Evolutionary conservation across 2,113 vertebrate genomes (phyloP), one percentile per base, ranked within the genome.

Genomic region (Pseudonaja textilis): DNA sequence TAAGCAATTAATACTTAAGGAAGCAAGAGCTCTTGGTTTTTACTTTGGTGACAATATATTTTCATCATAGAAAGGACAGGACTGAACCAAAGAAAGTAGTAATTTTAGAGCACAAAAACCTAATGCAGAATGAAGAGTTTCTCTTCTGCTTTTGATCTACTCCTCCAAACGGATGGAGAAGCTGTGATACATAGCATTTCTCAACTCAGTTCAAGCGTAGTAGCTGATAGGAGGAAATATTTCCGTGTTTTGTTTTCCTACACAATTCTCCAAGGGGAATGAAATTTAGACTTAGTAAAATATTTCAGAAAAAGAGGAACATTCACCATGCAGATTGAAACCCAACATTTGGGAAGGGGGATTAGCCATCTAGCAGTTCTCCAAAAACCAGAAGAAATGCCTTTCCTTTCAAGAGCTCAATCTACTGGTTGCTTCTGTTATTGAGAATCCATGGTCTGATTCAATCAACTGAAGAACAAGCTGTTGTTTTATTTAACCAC

Each of bases 1-100:
- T n/a, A 96, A 91, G 54, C 39, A 14, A 89, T 96, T 93, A 91
- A 95, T 89, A 95, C 14, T 0, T 45, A 93, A 90, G 25, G 45
- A 55, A 45, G 91, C 22, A 94, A 39, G 85, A 93, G 56, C 45
- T 74, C 25, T 91, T 92, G 94, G 93, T 92, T 93, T 86, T 11
- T 9, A 1, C 55, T 64, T 88, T 64, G 92, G 93, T 88, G 88
- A 5, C 91, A 42, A 4, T 92, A 91, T 89, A 92, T 93, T 91
- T n/a, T 64, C 88, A 89, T 23, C 89, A 81, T 54, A 91, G 93
- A 94, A 93, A 54, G 2, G 93, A 8, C 10, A 89, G 16, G 5
- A 69, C 47, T 50, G 47, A 50, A 50, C 88, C 39, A 42, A 61
- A 39, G n/a, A 92, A 95, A 9, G 34, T 88, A 89, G 56, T 89